Evolutionary conservation across 1,140 invertebrate species (phyloP).

Genomic region (Vollenhovia emeryi): DNA sequence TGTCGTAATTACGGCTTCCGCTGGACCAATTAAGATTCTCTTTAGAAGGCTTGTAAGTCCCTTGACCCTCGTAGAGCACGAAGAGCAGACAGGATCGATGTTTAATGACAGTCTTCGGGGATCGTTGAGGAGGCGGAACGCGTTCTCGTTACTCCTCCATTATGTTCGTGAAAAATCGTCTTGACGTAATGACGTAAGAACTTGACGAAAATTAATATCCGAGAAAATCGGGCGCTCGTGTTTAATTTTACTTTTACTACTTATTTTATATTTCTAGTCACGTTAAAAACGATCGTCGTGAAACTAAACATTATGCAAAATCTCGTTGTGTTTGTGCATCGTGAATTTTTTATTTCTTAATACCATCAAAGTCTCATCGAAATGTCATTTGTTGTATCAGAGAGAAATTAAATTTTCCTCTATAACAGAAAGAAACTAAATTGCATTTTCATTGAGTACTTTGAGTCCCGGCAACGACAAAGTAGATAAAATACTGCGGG

Average conservation of each 20-base stretch:
- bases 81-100: conserved; percentile 2
- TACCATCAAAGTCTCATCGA: neutral
- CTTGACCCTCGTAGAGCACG: conserved; percentile 6
- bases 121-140: neutral
- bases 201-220: neutral
- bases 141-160: conserved; percentile 3
- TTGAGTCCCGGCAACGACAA: neutral
- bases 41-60: neutral
- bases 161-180: conserved; percentile 2
- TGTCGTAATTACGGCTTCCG: conserved; percentile 31
- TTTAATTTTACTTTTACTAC: neutral
- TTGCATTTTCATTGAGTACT: conserved; percentile 9
- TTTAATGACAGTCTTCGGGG: conserved; percentile 41
- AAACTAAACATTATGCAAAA: neutral
- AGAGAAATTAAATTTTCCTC: conserved; percentile 33
- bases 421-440: neutral
- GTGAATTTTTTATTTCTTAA: neutral
- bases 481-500: conserved; percentile 4
- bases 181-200: neutral
- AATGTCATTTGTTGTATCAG: neutral
- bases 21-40: neutral
- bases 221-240: neutral
- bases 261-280: neutral
- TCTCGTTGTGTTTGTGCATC: neutral
- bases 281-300: neutral